A percentile compares a stretch with the other conserved stretches of the same genome.
Evolutionary conservation across 2,797 vertebrate genomes (phyloP).

Genomic region (Brotula barbata): DNA sequence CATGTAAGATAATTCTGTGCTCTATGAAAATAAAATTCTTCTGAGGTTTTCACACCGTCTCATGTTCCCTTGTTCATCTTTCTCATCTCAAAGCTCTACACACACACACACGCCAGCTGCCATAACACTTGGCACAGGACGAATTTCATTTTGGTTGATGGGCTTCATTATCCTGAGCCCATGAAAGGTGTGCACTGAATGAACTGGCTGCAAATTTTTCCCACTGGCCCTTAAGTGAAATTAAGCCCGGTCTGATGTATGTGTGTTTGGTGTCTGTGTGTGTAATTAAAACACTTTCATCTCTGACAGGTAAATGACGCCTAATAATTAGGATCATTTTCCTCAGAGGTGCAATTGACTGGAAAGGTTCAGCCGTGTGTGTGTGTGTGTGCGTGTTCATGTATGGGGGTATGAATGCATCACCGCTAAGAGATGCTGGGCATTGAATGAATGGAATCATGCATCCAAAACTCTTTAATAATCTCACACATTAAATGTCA

Average conservation of each 20-base stretch:
- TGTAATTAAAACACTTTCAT: slow-evolving; percentile 54
- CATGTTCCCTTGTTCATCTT: neutral
- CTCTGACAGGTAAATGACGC: slow-evolving; percentile 34
- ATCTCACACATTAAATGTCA: neutral
- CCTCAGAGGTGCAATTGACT: slow-evolving; percentile 14
- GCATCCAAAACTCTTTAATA: neutral
- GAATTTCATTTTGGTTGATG: slow-evolving; percentile 38
- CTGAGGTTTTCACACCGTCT: neutral
- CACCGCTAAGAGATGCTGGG: neutral
- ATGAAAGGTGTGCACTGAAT: slow-evolving; percentile 45
- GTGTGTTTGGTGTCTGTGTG: slow-evolving; percentile 28
- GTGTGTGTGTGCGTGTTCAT: neutral
- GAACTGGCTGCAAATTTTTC: slow-evolving; percentile 39
- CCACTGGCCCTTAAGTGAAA: slow-evolving; percentile 50
- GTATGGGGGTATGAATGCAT: neutral
- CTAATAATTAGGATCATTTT: slow-evolving; percentile 27
- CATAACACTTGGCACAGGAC: slow-evolving; percentile 6
- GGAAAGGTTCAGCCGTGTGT: neutral
- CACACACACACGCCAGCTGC: slow-evolving; percentile 3
- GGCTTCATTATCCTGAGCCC: slow-evolving; percentile 49
- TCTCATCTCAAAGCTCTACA: neutral
- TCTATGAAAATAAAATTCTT: slow-evolving; percentile 19
- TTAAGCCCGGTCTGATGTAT: slow-evolving; percentile 42
- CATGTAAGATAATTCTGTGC: slow-evolving; percentile 6
- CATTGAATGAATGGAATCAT: neutral